Conservation (phyloP, 2,113 vertebrate species). For the Dromas ardeola region DNA sequence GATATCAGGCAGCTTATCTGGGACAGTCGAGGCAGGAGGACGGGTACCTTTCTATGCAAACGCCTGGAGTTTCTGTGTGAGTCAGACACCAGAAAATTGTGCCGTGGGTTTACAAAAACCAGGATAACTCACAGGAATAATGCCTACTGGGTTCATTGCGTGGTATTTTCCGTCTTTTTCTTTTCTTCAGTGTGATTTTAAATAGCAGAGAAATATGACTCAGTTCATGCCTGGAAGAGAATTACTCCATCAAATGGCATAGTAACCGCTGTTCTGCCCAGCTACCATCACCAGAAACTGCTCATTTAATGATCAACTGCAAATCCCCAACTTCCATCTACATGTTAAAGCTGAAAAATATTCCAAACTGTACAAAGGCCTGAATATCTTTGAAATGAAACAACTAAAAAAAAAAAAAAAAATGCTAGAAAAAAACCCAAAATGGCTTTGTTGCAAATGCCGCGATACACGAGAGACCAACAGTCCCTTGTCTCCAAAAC, state of each 20-base stretch:
- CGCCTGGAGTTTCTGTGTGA: background rate
- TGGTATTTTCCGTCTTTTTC: background rate
- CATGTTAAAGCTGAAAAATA: background rate
- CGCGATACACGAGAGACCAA: background rate
- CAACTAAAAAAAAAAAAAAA: background rate
- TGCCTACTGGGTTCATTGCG: rapidly evolving
- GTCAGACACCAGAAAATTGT: background rate
- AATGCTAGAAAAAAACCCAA: background rate
- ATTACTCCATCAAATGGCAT: conserved; percentile 10
- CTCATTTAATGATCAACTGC: background rate
- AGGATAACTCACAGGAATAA: background rate
- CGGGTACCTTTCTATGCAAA: background rate
- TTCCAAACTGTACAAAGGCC: background rate
- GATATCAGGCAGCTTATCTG: rapidly evolving
- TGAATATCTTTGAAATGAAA: background rate
- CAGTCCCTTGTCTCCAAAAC: background rate
- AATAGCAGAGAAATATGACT: conserved; percentile 29
- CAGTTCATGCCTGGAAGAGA: background rate
- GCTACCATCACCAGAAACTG: background rate
- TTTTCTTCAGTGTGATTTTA: conserved; percentile 1
- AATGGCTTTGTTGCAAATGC: background rate
- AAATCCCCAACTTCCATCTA: background rate
- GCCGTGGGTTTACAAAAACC: background rate
- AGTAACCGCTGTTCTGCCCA: background rate
- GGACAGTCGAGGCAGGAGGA: background rate